Base-by-base conservation (phyloP, 1,140 invertebrate species). In the Camponotus pennsylvanicus region DNA sequence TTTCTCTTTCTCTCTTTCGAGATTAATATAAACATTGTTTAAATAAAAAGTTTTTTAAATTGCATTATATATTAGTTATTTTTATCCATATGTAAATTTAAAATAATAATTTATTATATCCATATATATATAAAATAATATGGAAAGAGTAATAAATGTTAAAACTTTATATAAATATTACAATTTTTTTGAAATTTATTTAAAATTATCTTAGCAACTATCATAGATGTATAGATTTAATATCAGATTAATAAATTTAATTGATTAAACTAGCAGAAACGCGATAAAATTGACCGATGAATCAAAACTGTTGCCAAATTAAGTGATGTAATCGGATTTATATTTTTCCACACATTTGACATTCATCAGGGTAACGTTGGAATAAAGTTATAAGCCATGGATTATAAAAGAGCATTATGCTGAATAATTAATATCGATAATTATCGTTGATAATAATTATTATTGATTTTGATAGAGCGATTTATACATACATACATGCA, bases 281-380 rank as follows among this genome's bases (percentile, higher is more conserved):
- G 45, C 3, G 45, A 0, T 42, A 34, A 34, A 27, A 71, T 71
- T 69, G 67, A n/a, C 3, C 37, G 71, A 34, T 75, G 71, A 75
- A 59, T 59, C 32, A 75, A 52, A 75, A 32, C 52, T 59, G 59
- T 75, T 75, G 71, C n/a, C 6, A 75, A 75, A 75, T 75, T 75
- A 75, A 55, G 34, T 75, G 27, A 75, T 59, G 57, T 75, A 75
- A 75, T 75, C 34, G 34, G 55, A 34, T 75, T 75, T 75, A 52
- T 37, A 75, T n/a, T 75, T 75, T 32, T 59, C 32, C 34, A 75
- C 52, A 75, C 49, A 75, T 75, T 75, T 75, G 55, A 75, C 34
- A 57, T 37, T 75, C 11, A 75, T 75, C n/a, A n/a, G 5, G 15
- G 13, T 40, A 59, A 40, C 13, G 15, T 73, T 57, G n/a, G n/a